Evolutionary conservation across 2,888 invertebrate genomes (phyloP).

Genomic region (Leistus spinibarbis): DNA sequence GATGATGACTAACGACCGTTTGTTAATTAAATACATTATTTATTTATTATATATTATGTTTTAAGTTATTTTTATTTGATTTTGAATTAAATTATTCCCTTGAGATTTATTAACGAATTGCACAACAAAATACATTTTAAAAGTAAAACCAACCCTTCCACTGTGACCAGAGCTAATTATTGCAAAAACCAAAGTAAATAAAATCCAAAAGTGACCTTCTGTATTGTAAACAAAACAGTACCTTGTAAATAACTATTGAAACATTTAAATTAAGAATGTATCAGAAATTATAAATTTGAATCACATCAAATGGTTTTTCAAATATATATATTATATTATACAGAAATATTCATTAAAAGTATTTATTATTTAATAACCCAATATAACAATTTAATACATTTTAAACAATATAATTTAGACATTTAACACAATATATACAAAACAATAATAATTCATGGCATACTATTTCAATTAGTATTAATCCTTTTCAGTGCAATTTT

Average conservation of each 20-base stretch:
- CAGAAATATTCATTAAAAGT: constrained; percentile 18
- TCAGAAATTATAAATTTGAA: constrained; percentile 40
- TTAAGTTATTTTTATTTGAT: constrained; percentile 2
- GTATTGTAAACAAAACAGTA: constrained; percentile 55
- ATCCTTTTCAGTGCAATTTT: constrained; percentile 23
- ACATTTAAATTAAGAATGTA: constrained; percentile 32
- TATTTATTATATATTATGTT: constrained; percentile 9
- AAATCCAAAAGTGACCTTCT: constrained; percentile 56
- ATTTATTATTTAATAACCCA: background rate
- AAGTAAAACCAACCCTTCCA: constrained; percentile 38
- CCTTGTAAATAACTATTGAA: constrained; percentile 52
- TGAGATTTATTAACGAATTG: background rate
- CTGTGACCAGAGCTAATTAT: constrained; percentile 32
- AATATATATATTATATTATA: constrained; percentile 39
- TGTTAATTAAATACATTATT: constrained; percentile 11
- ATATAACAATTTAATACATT: background rate
- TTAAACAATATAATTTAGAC: background rate
- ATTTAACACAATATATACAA: background rate
- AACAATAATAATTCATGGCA: background rate
- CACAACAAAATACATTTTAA: background rate
- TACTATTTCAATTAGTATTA: background rate
- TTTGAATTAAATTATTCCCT: background rate
- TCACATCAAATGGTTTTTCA: constrained; percentile 38
- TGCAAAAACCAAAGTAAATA: constrained; percentile 41
- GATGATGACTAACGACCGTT: constrained; percentile 1